These are phyloP conservation scores for Trididemnum clinides DNA, from an alignment of 23 tunicate species.

Conservation along the genomic window DNA sequence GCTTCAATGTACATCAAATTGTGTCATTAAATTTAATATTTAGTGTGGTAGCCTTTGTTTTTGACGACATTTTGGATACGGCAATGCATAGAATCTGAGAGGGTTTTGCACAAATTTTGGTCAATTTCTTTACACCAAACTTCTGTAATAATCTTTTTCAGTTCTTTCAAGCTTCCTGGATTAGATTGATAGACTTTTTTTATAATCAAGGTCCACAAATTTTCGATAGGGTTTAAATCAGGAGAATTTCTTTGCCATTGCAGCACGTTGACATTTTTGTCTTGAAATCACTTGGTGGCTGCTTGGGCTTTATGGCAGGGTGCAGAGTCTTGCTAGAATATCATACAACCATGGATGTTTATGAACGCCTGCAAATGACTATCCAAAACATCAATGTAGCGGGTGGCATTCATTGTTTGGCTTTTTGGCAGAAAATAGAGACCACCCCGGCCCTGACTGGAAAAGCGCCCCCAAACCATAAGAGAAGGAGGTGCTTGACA, in stretches of 20 bases:
- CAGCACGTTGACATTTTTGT: conserved; percentile 24
- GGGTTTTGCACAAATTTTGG: conserved; percentile 38
- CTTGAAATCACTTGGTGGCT: conserved; percentile 16
- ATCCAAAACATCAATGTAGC: conserved; percentile 22
- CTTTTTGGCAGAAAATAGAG: conserved; percentile 16
- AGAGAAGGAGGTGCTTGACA: conserved; percentile 17
- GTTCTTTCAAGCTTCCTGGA: conserved; percentile 42
- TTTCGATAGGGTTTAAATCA: not conserved
- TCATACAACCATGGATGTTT: conserved; percentile 29
- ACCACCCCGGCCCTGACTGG: conserved; percentile 37
- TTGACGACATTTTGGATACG: conserved; percentile 43
- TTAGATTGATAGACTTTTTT: conserved; percentile 28
- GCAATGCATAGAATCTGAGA: conserved; percentile 32
- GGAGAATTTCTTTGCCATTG: conserved; percentile 13
- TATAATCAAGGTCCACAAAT: not conserved
- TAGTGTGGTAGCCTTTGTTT: conserved; percentile 44
- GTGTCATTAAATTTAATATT: conserved; percentile 21
- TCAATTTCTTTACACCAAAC: conserved; percentile 37
- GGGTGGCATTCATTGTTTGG: conserved; percentile 26
- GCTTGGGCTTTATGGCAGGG: conserved; percentile 24
- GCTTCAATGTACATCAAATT: conserved; percentile 27
- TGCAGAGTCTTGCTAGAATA: conserved; percentile 30
- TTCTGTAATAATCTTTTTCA: conserved; percentile 27
- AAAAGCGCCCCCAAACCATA: conserved; percentile 31
- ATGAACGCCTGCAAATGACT: conserved; percentile 6